Percentiles rank a stretch among this genome's conserved stretches.
These are phyloP conservation scores for Drosophila percnosoma DNA, from an alignment of 2,888 invertebrate species.

Conservation along the genomic window DNA sequence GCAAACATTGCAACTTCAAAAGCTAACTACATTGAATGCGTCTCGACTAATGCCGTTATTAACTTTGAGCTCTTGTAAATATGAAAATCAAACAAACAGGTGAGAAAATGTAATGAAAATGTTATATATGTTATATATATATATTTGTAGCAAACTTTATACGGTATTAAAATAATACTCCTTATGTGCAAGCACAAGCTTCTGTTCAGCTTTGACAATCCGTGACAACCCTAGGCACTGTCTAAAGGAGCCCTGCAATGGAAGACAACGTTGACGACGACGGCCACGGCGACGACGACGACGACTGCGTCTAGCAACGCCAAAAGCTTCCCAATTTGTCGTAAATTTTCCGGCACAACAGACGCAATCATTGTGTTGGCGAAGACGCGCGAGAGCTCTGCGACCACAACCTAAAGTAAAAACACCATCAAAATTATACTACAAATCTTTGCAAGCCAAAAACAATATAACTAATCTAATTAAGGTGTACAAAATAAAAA, in stretches of 20 bases:
- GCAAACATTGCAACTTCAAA: background rate
- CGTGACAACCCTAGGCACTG: conserved; percentile 46
- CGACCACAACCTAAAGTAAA: conserved; percentile 32
- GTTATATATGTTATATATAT: background rate
- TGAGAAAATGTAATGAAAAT: background rate
- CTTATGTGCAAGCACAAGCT: background rate
- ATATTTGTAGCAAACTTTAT: background rate
- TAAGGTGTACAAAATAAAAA: conserved; percentile 8
- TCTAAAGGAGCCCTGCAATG: conserved; percentile 42
- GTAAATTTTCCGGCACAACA: conserved; percentile 84
- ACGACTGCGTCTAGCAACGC: conserved; percentile 61
- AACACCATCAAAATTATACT: conserved; percentile 11
- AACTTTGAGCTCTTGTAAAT: conserved; percentile 10
- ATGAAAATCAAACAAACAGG: background rate
- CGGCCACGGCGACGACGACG: conserved; percentile 46
- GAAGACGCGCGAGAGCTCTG: conserved; percentile 63
- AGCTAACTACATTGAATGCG: conserved; percentile 30
- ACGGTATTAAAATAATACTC: background rate
- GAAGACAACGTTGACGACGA: conserved; percentile 52
- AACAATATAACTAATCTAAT: conserved; percentile 36
- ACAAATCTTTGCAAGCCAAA: conserved; percentile 28
- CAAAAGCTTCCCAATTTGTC: conserved; percentile 79
- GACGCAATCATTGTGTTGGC: conserved; percentile 74
- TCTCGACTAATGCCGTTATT: conserved; percentile 22
- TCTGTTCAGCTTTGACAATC: accelerated